Base-by-base conservation (phyloP, 1,140 invertebrate genomes). In the Solenopsis fugax region DNA sequence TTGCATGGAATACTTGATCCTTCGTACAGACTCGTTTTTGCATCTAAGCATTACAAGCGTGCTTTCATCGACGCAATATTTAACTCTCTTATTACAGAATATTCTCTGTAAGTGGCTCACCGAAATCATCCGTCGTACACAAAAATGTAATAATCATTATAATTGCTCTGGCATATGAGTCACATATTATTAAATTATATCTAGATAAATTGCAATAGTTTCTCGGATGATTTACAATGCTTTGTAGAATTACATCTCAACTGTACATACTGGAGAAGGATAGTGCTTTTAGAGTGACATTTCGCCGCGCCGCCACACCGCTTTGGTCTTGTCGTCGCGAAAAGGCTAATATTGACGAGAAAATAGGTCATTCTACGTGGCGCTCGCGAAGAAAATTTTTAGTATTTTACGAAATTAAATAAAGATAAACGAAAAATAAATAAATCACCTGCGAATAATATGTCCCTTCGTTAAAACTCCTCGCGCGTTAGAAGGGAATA, bases 221-320 rank as follows among this genome's bases (percentile, higher is more conserved):
- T 50, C 65, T 69, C 16, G 3, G 13, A 18, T 6, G 13, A 69
- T 69, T 50, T 50, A 69, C 65, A 69, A 69, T 69, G 48, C 41
- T 69, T 69, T 69, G 41, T 50, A 41, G 65, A 69, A 69, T 69
- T 69, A 41, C 41, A 50, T 69, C 48, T 50, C 41, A 69, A 2
- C 21, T 24, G 65, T 69, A 48, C 21, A 69, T n/a, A 18, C 41
- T 50, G 21, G 6, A 50, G 45, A 69, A 69, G 13, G 41, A 69
- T 69, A 69, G 65, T 69, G 13, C 41, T 69, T 69, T 69, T 69
- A 69, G 45, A 50, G 65, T 50, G 65, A 69, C 13, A 50, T 48
- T 69, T 69, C n/a, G 45, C n/a, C 21, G 4, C 5, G 37, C n/a
- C 12, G n/a, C 24, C 2, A 41, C 48, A 50, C 12, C 24, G 65